Conservation (phyloP, 2,888 invertebrate genomes). For the Sphaeridia pumilis region DNA sequence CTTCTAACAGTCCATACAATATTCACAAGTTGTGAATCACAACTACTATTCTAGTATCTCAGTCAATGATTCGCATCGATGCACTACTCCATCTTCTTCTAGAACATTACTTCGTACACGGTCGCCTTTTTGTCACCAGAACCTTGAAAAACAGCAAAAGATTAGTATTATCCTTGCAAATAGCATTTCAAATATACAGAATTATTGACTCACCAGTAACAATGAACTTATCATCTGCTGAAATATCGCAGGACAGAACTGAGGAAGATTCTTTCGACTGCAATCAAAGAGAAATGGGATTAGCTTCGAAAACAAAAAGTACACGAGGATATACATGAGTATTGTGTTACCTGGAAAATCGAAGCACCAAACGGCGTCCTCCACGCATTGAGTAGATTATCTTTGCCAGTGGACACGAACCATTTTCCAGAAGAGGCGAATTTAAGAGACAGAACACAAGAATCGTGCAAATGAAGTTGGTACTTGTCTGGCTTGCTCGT, state of each 20-base stretch:
- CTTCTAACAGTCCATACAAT: too few species aligned
- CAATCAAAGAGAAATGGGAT: too few species aligned
- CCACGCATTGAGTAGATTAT: conserved; percentile 88
- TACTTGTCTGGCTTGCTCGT: conserved; percentile 86
- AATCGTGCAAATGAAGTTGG: conserved; percentile 88
- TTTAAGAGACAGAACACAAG: conserved; percentile 83
- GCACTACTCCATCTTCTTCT: conserved; percentile 38
- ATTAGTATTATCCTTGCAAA: too few species aligned
- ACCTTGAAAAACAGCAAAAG: conserved; percentile 39
- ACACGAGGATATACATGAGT: too few species aligned
- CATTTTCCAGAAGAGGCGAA: conserved; percentile 91
- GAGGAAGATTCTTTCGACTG: conserved; percentile 90
- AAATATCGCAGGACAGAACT: conserved; percentile 92
- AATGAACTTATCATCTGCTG: conserved; percentile 89
- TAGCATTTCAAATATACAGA: too few species aligned
- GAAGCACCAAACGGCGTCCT: conserved; percentile 88
- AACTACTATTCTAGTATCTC: too few species aligned
- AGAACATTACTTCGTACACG: conserved; percentile 88
- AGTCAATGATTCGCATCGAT: neutral
- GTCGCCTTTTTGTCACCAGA: conserved; percentile 95
- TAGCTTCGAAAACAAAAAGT: too few species aligned
- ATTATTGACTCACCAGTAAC: conserved; percentile 61
- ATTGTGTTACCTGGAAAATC: conserved; percentile 77
- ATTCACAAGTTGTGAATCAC: too few species aligned
- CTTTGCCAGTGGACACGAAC: conserved; percentile 92